Conservation (phyloP, 2,113 vertebrate species). For the Herpetotheres cachinnans region DNA sequence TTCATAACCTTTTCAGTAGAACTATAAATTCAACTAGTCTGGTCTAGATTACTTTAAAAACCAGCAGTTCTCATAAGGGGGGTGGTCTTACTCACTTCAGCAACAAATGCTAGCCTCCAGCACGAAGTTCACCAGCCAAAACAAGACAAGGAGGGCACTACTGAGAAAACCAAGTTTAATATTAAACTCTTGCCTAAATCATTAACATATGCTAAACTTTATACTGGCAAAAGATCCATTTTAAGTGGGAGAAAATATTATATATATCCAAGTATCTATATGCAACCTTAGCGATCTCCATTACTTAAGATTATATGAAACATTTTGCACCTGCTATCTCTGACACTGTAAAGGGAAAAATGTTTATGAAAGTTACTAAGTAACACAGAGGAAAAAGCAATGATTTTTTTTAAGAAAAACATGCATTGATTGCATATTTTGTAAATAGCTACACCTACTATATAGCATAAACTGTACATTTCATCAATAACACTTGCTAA, state of each 20-base stretch:
- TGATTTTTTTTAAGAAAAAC: background rate
- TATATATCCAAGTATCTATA: background rate
- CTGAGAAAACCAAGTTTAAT: background rate
- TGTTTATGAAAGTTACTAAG: background rate
- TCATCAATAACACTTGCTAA: background rate
- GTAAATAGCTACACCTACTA: background rate
- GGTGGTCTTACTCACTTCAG: background rate
- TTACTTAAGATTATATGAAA: background rate
- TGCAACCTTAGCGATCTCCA: background rate
- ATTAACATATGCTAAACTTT: background rate
- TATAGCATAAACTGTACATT: background rate
- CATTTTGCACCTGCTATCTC: background rate
- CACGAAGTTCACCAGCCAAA: background rate
- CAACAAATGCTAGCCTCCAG: background rate
- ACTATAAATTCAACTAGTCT: constrained; percentile 63
- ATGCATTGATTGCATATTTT: background rate
- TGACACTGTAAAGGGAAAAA: background rate
- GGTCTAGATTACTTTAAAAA: constrained; percentile 46
- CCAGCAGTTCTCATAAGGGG: background rate
- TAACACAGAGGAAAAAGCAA: background rate
- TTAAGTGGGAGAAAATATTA: background rate
- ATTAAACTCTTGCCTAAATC: constrained; percentile 12
- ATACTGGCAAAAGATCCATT: background rate
- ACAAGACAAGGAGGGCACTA: background rate
- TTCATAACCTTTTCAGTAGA: constrained; percentile 63